Evolutionary conservation across 2,113 vertebrate species (phyloP).

Genomic region (Eublepharis macularius): DNA sequence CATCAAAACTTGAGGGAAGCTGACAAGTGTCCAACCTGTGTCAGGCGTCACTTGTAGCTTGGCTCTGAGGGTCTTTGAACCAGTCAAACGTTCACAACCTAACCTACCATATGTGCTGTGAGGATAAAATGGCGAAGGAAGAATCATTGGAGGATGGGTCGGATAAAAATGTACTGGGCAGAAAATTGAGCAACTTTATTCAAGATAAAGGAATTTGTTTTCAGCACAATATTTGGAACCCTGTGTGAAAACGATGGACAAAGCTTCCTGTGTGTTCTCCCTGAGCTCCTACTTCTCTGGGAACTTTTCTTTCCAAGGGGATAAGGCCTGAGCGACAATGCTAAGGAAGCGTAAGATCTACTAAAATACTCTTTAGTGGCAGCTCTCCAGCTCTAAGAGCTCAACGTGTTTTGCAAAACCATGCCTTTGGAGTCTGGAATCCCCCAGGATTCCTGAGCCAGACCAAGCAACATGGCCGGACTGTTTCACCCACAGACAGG

Average conservation of each 20-base stretch:
- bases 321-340: not conserved
- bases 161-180: not conserved
- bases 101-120: too few relatives aligned
- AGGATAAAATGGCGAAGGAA: too few relatives aligned
- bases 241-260: not conserved
- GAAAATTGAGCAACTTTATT: not conserved
- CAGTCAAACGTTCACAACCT: too few relatives aligned
- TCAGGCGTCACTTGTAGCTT: too few relatives aligned
- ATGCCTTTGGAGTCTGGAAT: not conserved
- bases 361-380: not conserved
- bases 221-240: not conserved
- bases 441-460: not conserved
- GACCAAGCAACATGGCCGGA: not conserved
- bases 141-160: not conserved
- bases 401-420: not conserved
- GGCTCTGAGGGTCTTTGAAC: too few relatives aligned
- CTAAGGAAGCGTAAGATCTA: not conserved
- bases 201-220: not conserved
- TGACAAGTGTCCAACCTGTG: too few relatives aligned
- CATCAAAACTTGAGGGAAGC: too few relatives aligned
- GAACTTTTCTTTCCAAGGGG: not conserved
- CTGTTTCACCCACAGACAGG: conserved; percentile 3
- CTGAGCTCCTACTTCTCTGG: not conserved
- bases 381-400: not conserved
- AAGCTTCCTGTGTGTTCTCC: not conserved